Percentiles rank a stretch among this genome's conserved stretches.
Evolutionary conservation across 2,888 invertebrate species (phyloP).

Genomic region (Mechanitis mazaeus): DNA sequence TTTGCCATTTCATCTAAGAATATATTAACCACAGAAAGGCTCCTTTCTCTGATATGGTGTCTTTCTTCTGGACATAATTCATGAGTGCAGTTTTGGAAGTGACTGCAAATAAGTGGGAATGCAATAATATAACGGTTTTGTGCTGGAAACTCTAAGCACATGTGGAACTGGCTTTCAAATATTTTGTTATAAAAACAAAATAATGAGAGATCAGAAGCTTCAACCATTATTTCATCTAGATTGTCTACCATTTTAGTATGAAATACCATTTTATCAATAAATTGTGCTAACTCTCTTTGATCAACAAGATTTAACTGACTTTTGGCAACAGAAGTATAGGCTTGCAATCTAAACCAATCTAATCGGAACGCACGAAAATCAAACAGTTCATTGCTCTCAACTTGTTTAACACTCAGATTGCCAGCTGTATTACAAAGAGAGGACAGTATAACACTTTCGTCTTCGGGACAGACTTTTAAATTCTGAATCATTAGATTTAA

Average conservation of each 20-base stretch:
- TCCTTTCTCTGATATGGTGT: conserved; percentile 96
- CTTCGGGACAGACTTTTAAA: conserved; percentile 91
- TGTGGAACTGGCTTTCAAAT: conserved; percentile 98
- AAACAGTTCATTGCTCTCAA: conserved; percentile 96
- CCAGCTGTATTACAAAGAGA: conserved; percentile 94
- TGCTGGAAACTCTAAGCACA: conserved; percentile 99
- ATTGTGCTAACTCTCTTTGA: conserved; percentile 89
- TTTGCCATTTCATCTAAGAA: conserved; percentile 99
- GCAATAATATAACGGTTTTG: conserved; percentile 98
- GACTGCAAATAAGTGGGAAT: conserved; percentile 97
- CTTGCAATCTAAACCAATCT: conserved; percentile 98
- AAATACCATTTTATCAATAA: conserved; percentile 96
- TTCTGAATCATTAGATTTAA: conserved; percentile 91
- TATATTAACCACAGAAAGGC: conserved; percentile 96
- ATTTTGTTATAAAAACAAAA: conserved; percentile 98
- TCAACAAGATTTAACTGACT: conserved; percentile 87
- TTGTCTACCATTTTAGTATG: conserved; percentile 99
- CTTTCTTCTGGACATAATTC: conserved; percentile 99
- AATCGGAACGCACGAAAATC: conserved; percentile 96
- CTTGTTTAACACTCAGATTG: conserved; percentile 92
- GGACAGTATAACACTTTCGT: conserved; percentile 95
- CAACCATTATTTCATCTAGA: conserved; percentile 96
- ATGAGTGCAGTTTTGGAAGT: conserved; percentile 98
- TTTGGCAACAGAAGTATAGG: conserved; percentile 91
- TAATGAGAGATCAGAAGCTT: conserved; percentile 97